Evolutionary conservation across 2,113 vertebrate species (phyloP), one percentile per base, ranked within the genome.

Genomic region (Talpa occidentalis): DNA sequence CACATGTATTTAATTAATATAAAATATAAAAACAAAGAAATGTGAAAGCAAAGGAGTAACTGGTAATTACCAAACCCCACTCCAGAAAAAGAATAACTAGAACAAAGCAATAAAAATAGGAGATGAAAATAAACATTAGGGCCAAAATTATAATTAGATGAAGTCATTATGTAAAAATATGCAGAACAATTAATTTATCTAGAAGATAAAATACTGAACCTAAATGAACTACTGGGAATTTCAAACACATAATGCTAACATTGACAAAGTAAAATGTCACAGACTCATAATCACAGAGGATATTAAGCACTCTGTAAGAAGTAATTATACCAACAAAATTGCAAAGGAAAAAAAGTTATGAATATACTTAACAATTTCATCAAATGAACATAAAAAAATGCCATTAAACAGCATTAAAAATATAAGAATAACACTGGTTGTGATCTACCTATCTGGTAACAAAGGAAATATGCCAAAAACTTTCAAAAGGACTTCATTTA

Each of bases 21-120:
- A 77, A 89, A 84, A 42, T 42, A 54, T 37, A 24, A 95, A 35
- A 73, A 72, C 49, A 77, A 37, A 95, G 35, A 77, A 74, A 73
- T 17, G 56, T 52, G 56, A 90, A 94, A 76, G 49, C 59, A 60
- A 49, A 59, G 30, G 21, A 14, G 37, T 90, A 4, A 95, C 49
- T 52, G 4, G 37, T 24, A 88, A 32, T 77, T n/a, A 78, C 22
- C 42, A 80, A 80, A 35, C 9, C 56, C 74, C 35, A 52, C 67
- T 56, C 0, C 32, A 88, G 60, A 47, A 12, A 62, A 78, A 54
- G 66, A 21, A 47, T 30, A 78, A 12, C 15, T 17, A 6, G 35
- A 30, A n/a, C 3, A 44, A 0, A 90, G 24, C 12, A 70, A 70
- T 52, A 80, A 67, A 56, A 94, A 77, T 60, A 78, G 42, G 11